Evolutionary conservation across 2,113 vertebrate genomes (phyloP).

Genomic region (Cepphus grylle): DNA sequence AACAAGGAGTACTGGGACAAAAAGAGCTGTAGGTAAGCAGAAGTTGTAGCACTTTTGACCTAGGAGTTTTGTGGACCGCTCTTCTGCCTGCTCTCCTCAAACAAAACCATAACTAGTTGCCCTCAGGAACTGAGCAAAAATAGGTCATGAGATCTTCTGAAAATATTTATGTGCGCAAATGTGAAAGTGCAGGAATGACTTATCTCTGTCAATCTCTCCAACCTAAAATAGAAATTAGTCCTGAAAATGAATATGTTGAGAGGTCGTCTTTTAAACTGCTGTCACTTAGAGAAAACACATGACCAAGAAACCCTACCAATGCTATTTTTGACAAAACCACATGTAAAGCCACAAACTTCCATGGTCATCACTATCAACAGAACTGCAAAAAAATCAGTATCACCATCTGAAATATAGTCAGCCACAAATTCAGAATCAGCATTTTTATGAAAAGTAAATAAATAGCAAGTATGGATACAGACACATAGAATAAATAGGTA

Average conservation of each 20-base stretch:
- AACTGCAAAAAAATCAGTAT: background rate
- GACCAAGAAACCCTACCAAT: background rate
- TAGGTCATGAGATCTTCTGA: background rate
- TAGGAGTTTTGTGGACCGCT: background rate
- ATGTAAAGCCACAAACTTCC: background rate
- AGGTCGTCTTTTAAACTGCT: background rate
- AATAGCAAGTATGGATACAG: background rate
- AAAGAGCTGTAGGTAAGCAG: background rate
- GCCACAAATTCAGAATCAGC: slow-evolving; percentile 3
- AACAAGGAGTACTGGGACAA: background rate
- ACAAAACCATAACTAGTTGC: background rate
- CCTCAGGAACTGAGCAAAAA: background rate
- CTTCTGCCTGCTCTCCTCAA: background rate
- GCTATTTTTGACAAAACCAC: slow-evolving; percentile 12
- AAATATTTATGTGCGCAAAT: background rate
- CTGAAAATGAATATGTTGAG: background rate
- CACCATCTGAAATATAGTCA: background rate
- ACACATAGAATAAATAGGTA: background rate
- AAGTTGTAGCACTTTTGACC: background rate
- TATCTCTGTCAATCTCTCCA: background rate
- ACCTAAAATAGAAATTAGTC: background rate
- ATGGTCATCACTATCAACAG: background rate
- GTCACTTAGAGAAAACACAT: background rate
- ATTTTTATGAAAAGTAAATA: background rate
- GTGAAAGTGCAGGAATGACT: background rate